A percentile compares a stretch with the other conserved stretches of the same genome.
These are phyloP conservation scores for Cosmopolites sordidus DNA, from an alignment of 2,888 invertebrate genomes.

Conservation along the genomic window DNA sequence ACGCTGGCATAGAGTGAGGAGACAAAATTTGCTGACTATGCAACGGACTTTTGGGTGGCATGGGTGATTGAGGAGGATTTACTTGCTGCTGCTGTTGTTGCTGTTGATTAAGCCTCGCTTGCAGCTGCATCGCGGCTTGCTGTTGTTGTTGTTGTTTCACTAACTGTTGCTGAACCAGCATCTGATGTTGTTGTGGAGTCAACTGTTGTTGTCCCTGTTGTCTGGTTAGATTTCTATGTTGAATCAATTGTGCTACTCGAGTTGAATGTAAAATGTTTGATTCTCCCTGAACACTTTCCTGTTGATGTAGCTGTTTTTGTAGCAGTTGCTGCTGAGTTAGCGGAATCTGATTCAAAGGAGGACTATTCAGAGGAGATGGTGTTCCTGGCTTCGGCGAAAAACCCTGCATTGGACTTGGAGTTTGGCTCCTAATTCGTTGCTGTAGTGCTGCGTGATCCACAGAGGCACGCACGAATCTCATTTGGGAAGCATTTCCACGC, in stretches of 20 bases:
- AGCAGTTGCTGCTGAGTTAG: slow-evolving; percentile 40
- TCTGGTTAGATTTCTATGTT: slow-evolving; percentile 42
- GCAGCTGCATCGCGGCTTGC: slow-evolving; percentile 46
- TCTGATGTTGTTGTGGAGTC: slow-evolving; percentile 44
- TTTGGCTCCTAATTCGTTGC: slow-evolving; percentile 40
- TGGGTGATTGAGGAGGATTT: slow-evolving; percentile 53
- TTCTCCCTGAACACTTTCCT: slow-evolving; percentile 42
- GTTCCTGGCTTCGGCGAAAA: slow-evolving; percentile 47
- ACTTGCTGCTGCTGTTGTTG: slow-evolving; percentile 35
- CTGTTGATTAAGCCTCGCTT: slow-evolving; percentile 42
- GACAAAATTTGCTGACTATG: slow-evolving; percentile 47
- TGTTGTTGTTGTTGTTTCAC: slow-evolving; percentile 40
- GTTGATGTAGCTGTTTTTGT: slow-evolving; percentile 46
- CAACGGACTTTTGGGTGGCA: slow-evolving; percentile 54
- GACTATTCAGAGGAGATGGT: slow-evolving; percentile 45
- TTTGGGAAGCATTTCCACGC: slow-evolving; percentile 35
- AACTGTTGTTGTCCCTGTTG: slow-evolving; percentile 41
- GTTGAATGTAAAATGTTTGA: slow-evolving; percentile 48
- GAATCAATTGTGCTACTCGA: slow-evolving; percentile 42
- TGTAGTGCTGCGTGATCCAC: slow-evolving; percentile 36
- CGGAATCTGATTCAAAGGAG: slow-evolving; percentile 42
- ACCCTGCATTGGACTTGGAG: slow-evolving; percentile 37
- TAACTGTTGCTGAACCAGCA: slow-evolving; percentile 43
- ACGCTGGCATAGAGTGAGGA: slow-evolving; percentile 48
- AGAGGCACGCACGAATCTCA: slow-evolving; percentile 41